Evolutionary conservation across 2,113 vertebrate species (phyloP).

Genomic region (Syrrhaptes paradoxus): DNA sequence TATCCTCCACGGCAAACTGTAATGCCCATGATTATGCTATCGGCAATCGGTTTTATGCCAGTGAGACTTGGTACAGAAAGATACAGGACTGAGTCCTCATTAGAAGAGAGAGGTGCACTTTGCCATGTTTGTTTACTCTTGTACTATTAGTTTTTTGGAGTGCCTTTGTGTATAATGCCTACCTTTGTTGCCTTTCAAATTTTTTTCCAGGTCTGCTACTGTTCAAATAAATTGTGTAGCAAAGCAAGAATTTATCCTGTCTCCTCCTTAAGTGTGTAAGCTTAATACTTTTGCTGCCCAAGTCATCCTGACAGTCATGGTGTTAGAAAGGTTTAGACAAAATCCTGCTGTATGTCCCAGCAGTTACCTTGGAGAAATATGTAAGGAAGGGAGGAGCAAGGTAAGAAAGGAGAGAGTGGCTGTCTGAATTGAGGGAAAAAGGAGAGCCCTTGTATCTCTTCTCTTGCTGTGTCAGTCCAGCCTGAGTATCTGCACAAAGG

Average conservation of each 20-base stretch:
- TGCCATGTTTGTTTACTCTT: neutral
- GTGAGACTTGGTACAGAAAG: neutral
- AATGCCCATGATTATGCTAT: neutral
- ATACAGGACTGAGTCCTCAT: neutral
- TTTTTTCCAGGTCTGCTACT: neutral
- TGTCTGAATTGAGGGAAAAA: neutral
- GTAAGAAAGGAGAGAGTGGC: neutral
- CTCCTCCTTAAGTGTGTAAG: neutral
- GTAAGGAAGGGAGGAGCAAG: neutral
- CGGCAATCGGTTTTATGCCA: neutral
- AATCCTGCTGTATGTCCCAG: neutral
- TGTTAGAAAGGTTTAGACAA: neutral
- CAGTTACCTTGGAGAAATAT: neutral
- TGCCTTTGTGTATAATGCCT: neutral
- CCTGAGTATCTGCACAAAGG: neutral
- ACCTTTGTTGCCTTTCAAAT: neutral
- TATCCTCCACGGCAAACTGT: neutral
- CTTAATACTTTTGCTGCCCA: neutral
- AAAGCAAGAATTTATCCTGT: neutral
- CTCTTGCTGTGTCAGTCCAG: neutral
- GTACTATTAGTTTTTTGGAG: neutral
- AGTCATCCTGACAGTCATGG: neutral
- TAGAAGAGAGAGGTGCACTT: neutral
- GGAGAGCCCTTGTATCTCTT: neutral
- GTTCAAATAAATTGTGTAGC: neutral